These are phyloP conservation scores for Escarpia spicata DNA, from an alignment of 2,888 invertebrate genomes.

Conservation along the genomic window DNA sequence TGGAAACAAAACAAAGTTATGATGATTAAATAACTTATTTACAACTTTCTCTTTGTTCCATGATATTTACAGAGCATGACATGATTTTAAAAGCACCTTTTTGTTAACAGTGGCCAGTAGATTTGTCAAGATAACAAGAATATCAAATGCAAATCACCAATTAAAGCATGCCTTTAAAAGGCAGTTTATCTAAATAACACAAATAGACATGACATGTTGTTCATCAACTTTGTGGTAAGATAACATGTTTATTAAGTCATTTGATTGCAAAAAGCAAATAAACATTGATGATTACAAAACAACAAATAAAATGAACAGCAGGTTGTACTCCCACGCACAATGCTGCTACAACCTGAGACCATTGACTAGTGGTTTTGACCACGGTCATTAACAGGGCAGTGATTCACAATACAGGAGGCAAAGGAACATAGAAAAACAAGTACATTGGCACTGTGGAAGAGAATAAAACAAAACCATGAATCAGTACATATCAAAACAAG, in stretches of 20 bases:
- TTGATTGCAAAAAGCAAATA: not conserved
- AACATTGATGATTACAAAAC: not conserved
- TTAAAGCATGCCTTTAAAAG: too few relatives aligned
- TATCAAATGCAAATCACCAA: too few relatives aligned
- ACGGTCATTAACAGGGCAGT: not conserved
- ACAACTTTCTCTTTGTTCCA: too few relatives aligned
- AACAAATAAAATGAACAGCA: not conserved
- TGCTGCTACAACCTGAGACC: not conserved
- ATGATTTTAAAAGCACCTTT: too few relatives aligned
- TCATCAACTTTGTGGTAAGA: not conserved
- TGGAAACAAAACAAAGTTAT: too few relatives aligned
- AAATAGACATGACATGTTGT: not conserved
- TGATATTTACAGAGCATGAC: too few relatives aligned
- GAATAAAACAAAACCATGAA: not conserved
- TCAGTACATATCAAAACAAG: not conserved
- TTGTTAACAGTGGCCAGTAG: too few relatives aligned
- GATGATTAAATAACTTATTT: too few relatives aligned
- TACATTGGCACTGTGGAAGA: not conserved
- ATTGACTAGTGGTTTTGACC: not conserved
- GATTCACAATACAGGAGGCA: not conserved
- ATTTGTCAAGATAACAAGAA: too few relatives aligned
- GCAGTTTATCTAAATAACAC: not conserved
- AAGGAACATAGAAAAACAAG: not conserved
- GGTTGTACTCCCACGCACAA: not conserved
- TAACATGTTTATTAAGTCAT: not conserved